Evolutionary conservation across 2,888 invertebrate species (phyloP).

Genomic region (Drosophila neotestacea): DNA sequence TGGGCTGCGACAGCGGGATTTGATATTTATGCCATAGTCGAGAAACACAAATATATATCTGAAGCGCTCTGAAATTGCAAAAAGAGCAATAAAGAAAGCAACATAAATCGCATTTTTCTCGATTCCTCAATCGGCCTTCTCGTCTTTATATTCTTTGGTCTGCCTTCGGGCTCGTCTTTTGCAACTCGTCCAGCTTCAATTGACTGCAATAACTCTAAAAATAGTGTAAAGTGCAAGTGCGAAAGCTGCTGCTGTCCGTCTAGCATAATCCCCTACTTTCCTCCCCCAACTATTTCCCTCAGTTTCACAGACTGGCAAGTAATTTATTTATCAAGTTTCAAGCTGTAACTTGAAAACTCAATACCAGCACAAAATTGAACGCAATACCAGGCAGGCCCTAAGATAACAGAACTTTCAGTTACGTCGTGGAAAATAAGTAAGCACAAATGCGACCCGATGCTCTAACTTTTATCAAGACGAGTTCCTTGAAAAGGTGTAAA

Average conservation of each 20-base stretch:
- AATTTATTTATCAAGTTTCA: slow-evolving; percentile 82
- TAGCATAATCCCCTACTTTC: not conserved
- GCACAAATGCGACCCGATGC: slow-evolving; percentile 24
- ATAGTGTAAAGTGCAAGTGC: slow-evolving; percentile 74
- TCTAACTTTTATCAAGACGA: slow-evolving; percentile 40
- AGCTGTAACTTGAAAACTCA: slow-evolving; percentile 80
- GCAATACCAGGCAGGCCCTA: slow-evolving; percentile 43
- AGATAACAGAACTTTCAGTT: slow-evolving; percentile 39
- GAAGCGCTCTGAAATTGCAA: slow-evolving; percentile 37
- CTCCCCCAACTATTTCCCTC: not conserved
- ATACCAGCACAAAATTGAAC: slow-evolving; percentile 77
- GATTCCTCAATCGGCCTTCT: not conserved
- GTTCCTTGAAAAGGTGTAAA: slow-evolving; percentile 7
- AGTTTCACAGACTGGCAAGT: slow-evolving; percentile 59
- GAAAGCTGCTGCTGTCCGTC: slow-evolving; percentile 42
- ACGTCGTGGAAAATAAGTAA: slow-evolving; percentile 13
- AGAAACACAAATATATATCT: slow-evolving; percentile 68
- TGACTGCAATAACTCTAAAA: slow-evolving; percentile 80
- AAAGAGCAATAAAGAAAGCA: slow-evolving; percentile 13
- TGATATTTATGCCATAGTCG: slow-evolving; percentile 43
- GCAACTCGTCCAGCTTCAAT: slow-evolving; percentile 66
- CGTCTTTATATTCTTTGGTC: not conserved
- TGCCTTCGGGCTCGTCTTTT: slow-evolving; percentile 11
- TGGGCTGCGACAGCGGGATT: slow-evolving; percentile 35
- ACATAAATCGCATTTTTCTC: slow-evolving; percentile 17